Conservation (phyloP, 2,888 invertebrate genomes). For the Hyposoter didymator region DNA sequence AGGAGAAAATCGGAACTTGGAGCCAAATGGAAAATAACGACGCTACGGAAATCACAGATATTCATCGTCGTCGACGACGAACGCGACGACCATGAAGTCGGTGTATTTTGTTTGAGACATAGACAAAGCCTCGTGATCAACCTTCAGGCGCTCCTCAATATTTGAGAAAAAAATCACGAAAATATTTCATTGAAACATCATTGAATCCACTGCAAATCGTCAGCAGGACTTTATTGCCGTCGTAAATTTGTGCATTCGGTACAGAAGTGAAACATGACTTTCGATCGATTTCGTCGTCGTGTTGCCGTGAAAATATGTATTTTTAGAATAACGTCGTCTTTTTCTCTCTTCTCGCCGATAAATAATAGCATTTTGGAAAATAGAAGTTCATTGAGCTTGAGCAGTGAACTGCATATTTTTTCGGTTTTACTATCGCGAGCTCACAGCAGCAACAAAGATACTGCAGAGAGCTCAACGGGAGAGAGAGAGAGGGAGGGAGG, state of each 20-base stretch:
- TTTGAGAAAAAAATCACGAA: neutral
- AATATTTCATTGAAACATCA: neutral
- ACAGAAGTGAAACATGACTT: neutral
- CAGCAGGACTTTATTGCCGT: neutral
- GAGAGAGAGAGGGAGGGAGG: neutral
- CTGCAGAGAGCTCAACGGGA: constrained; percentile 6
- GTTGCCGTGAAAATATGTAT: neutral
- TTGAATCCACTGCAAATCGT: neutral
- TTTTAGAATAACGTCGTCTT: neutral
- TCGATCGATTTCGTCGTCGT: neutral
- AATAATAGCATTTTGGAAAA: neutral
- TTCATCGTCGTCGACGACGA: constrained; percentile 47
- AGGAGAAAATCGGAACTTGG: constrained; percentile 41
- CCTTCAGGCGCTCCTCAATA: neutral
- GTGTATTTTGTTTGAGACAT: neutral
- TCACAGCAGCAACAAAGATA: constrained; percentile 17
- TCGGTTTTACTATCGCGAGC: constrained; percentile 1
- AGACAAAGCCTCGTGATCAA: neutral
- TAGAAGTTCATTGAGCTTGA: constrained; percentile 6
- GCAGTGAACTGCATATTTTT: constrained; percentile 6
- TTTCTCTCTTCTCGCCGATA: neutral
- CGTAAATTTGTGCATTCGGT: neutral
- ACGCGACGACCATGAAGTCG: neutral
- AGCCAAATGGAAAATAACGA: constrained; percentile 64
- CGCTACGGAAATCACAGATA: constrained; percentile 39